Evolutionary conservation across 2,888 invertebrate genomes (phyloP), one percentile per base, ranked within the genome.

Genomic region (Luperina nickerlii): DNA sequence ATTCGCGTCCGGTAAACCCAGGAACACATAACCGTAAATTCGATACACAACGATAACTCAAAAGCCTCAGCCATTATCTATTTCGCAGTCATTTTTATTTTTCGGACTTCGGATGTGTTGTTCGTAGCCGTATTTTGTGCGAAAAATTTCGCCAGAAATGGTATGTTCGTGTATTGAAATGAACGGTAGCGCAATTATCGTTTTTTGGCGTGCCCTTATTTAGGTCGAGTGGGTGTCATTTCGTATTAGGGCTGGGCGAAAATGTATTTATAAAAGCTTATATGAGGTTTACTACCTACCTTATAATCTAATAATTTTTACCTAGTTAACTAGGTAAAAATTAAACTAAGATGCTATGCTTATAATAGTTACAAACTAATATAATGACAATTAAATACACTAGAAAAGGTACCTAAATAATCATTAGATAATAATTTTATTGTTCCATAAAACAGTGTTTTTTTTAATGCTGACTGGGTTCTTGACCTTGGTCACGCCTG

Each of bases 11-110:
- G 66, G 63, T 76, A 73, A 75, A 74, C 24, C 79, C 73, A 76
- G 82, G 67, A 82, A 87, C 82, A 79, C 79, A 88, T 87, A 88
- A 87, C 89, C 73, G 82, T 87, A 88, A 84, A 87, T 87, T 82
- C 62, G 63, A 70, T 69, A 76, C 76, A 79, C 27, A 67, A 62
- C 79, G 57, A 79, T 88, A 82, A 87, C 79, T 85, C 89, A 87
- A 71, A 77, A 78, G 51, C 27, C 65, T 86, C 83, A 69, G 32
- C 79, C 83, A 88, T 87, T 87, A 89, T 89, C 87, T 85, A 85
- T 87, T 87, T 85, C 77, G 68, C 81, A 81, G 85, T 88, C 65
- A 80, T 79, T 87, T 83, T 88, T 85, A 79, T 82, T 79, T 84
- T 82, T 79, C 45, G 84, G 27, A 54, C 24, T 74, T 76, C 60